Evolutionary conservation across 2,797 vertebrate genomes (phyloP).

Genomic region (Molossus molossus): DNA sequence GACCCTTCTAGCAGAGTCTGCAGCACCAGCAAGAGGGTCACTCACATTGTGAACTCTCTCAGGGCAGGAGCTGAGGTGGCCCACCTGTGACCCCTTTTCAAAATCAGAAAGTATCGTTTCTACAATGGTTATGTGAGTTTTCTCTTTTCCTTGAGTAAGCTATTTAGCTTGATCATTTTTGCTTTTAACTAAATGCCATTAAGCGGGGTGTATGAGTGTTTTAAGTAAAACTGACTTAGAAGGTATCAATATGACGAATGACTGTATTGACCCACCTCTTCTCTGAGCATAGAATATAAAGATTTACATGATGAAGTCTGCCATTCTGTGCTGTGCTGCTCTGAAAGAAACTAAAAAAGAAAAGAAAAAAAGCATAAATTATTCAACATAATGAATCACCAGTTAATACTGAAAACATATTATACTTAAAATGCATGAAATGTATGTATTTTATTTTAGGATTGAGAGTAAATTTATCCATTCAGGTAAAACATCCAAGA

Average conservation of each 20-base stretch:
- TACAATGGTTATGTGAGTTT: conserved; percentile 11
- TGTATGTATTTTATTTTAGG: neutral
- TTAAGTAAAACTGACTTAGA: conserved; percentile 43
- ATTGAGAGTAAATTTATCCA: neutral
- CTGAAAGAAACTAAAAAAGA: conserved; percentile 4
- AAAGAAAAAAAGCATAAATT: conserved; percentile 73
- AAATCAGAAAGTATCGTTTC: conserved; percentile 52
- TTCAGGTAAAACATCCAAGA: neutral
- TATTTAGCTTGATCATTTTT: conserved; percentile 67
- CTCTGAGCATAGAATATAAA: conserved; percentile 78
- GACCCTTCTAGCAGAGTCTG: neutral
- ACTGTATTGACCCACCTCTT: conserved; percentile 18
- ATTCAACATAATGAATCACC: conserved; percentile 8
- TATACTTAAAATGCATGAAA: neutral
- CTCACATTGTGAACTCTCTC: neutral
- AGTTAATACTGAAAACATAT: conserved; percentile 48
- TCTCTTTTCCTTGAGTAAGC: conserved; percentile 40
- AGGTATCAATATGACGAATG: conserved; percentile 67
- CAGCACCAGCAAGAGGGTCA: neutral
- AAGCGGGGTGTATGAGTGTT: neutral
- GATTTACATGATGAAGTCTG: conserved; percentile 83
- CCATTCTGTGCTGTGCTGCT: conserved; percentile 62
- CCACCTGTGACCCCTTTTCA: neutral
- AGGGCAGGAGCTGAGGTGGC: neutral
- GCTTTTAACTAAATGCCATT: conserved; percentile 51